These are phyloP conservation scores for Enteromius paludinosus DNA, from an alignment of 2,797 vertebrate genomes.

Conservation along the genomic window DNA sequence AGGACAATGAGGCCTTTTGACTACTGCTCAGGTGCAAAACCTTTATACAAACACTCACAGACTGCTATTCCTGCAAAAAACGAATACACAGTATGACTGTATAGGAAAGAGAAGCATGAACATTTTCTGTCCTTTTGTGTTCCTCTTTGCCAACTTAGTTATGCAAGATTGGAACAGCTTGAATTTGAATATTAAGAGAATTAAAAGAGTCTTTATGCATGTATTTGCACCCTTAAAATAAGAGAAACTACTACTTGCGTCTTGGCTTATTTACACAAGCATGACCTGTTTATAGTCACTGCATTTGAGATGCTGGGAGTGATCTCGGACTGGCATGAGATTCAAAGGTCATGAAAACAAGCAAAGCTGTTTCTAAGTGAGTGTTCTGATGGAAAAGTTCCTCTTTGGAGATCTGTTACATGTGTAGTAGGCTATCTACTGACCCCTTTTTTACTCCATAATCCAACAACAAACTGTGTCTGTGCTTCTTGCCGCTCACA, in stretches of 20 bases:
- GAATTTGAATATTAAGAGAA: not conserved
- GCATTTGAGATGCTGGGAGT: not conserved
- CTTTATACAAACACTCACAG: not conserved
- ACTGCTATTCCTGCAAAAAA: not conserved
- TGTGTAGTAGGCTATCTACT: not conserved
- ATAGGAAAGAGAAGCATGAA: not conserved
- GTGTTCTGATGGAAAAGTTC: not conserved
- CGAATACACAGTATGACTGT: not conserved
- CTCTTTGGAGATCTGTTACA: conserved; percentile 1
- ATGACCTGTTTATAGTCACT: conserved; percentile 49
- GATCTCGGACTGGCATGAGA: conserved; percentile 19
- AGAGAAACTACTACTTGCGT: not conserved
- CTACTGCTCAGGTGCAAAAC: not conserved
- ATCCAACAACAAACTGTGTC: conserved; percentile 21
- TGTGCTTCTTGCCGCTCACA: conserved; percentile 21
- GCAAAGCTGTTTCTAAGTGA: conserved; percentile 10
- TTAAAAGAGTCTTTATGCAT: not conserved
- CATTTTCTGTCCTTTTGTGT: not conserved
- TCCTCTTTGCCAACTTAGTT: not conserved
- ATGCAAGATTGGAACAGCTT: not conserved
- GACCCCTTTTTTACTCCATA: conserved; percentile 24
- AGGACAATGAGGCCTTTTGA: conserved; percentile 13
- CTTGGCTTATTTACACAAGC: conserved; percentile 44
- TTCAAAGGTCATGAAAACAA: conserved; percentile 22
- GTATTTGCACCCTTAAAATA: not conserved